A percentile compares a stretch with the other conserved stretches of the same genome.
phyloP scores from a whole-genome alignment of 2,797 vertebrate species.

The Dicrostonyx torquatus region DNA sequence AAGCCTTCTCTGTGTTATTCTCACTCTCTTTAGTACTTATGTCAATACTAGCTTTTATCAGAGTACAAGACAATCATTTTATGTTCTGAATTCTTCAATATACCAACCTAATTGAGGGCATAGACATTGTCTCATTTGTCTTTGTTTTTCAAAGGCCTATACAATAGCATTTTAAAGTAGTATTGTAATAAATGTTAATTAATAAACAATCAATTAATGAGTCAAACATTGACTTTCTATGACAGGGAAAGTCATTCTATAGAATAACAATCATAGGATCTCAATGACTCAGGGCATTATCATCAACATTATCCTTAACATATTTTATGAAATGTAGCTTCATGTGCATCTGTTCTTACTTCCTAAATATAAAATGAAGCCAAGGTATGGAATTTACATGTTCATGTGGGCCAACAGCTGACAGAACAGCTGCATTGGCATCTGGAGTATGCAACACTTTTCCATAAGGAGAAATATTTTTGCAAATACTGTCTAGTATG shows the following conservation, averaged over 20 bases:
- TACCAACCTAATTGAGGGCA: not conserved
- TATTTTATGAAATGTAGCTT: not conserved
- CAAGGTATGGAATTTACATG: not conserved
- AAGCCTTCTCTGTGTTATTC: not conserved
- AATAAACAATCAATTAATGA: not conserved
- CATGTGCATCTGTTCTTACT: not conserved
- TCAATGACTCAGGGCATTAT: too few relatives aligned
- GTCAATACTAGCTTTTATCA: conserved; percentile 1
- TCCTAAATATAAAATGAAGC: not conserved
- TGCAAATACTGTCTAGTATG: not conserved
- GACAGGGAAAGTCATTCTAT: too few relatives aligned
- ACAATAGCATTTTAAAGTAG: not conserved
- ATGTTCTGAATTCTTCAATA: conserved; percentile 5
- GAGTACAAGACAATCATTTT: not conserved
- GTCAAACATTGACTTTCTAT: not conserved
- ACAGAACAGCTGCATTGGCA: not conserved
- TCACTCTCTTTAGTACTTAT: conserved; percentile 3
- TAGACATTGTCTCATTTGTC: not conserved
- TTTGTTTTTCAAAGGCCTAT: conserved; percentile 7
- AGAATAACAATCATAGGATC: too few relatives aligned
- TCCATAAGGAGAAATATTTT: not conserved
- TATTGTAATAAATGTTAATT: not conserved
- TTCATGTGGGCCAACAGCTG: not conserved
- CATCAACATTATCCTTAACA: not conserved
- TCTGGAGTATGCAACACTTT: not conserved